Percentiles rank a stretch among this genome's conserved stretches.
phyloP scores from a whole-genome alignment of 2,797 vertebrate species.

The Poecilia velifera region DNA sequence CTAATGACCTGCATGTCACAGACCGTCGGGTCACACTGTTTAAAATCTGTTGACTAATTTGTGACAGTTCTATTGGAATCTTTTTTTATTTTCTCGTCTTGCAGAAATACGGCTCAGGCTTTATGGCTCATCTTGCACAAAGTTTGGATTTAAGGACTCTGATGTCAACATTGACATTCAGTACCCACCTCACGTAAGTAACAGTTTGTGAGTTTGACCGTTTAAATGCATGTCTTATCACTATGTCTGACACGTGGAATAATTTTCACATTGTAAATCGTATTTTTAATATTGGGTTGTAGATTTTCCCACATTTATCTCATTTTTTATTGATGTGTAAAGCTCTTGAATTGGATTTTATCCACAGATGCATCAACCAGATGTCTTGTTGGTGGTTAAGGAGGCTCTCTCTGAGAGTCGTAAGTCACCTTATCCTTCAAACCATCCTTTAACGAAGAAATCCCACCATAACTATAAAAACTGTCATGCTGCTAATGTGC shows the following conservation, averaged over 20 bases:
- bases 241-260: neutral
- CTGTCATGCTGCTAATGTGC: neutral
- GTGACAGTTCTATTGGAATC: neutral
- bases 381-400: conserved; percentile 91
- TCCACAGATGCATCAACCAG: conserved; percentile 94
- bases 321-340: conserved; percentile 47
- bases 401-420: conserved; percentile 88
- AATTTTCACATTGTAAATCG: neutral
- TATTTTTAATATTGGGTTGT: conserved; percentile 6
- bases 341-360: conserved; percentile 63
- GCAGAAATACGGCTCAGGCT: conserved; percentile 90
- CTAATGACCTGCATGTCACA: neutral
- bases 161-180: conserved; percentile 94
- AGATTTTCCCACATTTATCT: conserved; percentile 15
- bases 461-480: neutral
- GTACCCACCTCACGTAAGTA: conserved; percentile 91
- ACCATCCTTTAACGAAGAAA: neutral
- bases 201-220: conserved; percentile 30
- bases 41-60: neutral
- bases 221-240: conserved; percentile 1
- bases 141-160: conserved; percentile 94
- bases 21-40: neutral
- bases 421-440: conserved; percentile 78
- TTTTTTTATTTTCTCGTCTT: conserved; percentile 25
- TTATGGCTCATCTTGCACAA: conserved; percentile 92